These are phyloP conservation scores for Crotalus tigris DNA, from an alignment of 2,113 vertebrate genomes.

Conservation along the genomic window DNA sequence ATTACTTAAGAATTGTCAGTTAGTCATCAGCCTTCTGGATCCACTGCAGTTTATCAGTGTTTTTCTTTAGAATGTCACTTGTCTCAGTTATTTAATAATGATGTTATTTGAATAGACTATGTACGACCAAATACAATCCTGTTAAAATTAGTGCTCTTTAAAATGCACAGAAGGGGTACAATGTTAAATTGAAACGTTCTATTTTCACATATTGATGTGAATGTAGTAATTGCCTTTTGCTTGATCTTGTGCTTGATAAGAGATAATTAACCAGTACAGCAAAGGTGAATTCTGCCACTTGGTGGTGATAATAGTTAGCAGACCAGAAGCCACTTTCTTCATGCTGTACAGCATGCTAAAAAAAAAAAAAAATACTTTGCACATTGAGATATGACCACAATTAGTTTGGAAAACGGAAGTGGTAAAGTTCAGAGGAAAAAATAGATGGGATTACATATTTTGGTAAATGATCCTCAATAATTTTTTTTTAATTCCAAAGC, in stretches of 20 bases:
- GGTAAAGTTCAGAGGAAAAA: neutral
- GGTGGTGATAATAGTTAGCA: conserved; percentile 47
- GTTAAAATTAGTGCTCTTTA: neutral
- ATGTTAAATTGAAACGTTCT: neutral
- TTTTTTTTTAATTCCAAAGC: neutral
- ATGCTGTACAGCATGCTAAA: neutral
- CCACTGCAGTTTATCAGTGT: neutral
- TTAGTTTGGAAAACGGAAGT: neutral
- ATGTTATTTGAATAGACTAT: neutral
- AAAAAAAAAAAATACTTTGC: neutral
- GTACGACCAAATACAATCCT: neutral
- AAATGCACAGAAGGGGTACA: neutral
- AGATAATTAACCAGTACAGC: accelerated
- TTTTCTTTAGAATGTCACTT: neutral
- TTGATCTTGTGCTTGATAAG: neutral
- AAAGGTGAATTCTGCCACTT: conserved; percentile 25
- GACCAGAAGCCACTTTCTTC: neutral
- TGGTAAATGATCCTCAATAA: neutral
- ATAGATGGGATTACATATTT: neutral
- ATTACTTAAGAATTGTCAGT: neutral
- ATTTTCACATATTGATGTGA: neutral
- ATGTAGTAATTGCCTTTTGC: neutral
- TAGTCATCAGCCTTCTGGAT: neutral
- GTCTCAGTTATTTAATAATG: neutral
- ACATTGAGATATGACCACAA: neutral